Conservation (phyloP, 2,888 invertebrate genomes). For the Automeris io region DNA sequence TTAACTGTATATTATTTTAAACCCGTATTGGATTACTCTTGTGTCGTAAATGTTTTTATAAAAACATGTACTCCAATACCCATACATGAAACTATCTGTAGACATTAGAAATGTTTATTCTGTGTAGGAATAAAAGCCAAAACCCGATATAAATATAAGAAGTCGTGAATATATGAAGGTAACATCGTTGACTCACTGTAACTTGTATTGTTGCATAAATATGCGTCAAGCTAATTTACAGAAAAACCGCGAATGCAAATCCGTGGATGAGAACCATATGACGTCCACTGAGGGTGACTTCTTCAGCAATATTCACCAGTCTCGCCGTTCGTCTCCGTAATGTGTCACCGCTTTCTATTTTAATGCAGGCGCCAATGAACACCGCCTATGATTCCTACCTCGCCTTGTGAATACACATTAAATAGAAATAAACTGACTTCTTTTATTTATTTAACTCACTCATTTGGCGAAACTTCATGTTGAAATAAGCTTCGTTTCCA, state of each 20-base stretch:
- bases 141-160: too few species aligned
- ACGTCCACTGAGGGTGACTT: conserved; percentile 20
- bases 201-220: not conserved
- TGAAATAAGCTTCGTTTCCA: conserved; percentile 4
- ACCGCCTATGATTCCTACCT: conserved; percentile 35
- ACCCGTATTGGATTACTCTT: too few species aligned
- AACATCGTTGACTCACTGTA: not conserved
- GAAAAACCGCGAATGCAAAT: not conserved
- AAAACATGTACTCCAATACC: too few species aligned
- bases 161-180: too few species aligned
- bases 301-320: conserved; percentile 32
- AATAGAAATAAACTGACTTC: conserved; percentile 19
- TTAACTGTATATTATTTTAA: too few species aligned
- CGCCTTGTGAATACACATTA: conserved; percentile 20
- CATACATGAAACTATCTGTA: too few species aligned
- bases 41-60: too few species aligned
- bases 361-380: conserved; percentile 49
- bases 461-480: conserved; percentile 7
- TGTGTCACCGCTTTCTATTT: conserved; percentile 69
- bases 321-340: conserved; percentile 35
- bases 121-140: too few species aligned
- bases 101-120: too few species aligned
- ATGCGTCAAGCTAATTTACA: not conserved
- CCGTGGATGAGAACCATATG: not conserved
- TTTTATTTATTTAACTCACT: conserved; percentile 9